Percentiles rank a stretch among this genome's conserved stretches.
Conservation (phyloP, 2,888 invertebrate genomes). For the Pristionchus maxplancki region DNA sequence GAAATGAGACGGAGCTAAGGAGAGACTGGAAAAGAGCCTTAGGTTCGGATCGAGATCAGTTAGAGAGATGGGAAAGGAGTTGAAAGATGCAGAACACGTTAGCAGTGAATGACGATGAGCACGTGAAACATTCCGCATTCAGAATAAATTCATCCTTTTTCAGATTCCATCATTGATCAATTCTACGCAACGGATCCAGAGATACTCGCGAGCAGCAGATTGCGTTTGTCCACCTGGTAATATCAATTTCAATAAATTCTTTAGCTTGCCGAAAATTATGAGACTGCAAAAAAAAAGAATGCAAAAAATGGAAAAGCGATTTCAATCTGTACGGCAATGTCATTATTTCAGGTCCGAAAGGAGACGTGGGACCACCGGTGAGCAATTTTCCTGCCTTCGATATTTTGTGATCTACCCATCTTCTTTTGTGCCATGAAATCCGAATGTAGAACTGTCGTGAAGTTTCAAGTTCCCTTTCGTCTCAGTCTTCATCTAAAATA, state of each 20-base stretch:
- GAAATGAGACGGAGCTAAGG: constrained; percentile 32
- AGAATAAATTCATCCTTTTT: neutral
- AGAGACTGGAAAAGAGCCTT: neutral
- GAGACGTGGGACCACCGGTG: constrained; percentile 70
- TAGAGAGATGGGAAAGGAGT: neutral
- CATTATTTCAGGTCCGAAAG: constrained; percentile 71
- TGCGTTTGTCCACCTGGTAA: constrained; percentile 36
- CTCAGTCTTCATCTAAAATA: neutral
- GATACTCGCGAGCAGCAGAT: constrained; percentile 21
- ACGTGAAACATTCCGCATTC: neutral
- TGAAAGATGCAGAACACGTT: neutral
- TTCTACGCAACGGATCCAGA: neutral
- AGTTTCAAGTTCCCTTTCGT: neutral
- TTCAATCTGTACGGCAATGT: too few relatives aligned
- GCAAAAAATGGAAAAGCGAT: too few relatives aligned
- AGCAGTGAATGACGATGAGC: neutral
- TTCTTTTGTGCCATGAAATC: neutral
- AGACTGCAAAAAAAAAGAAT: neutral
- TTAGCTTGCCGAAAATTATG: neutral
- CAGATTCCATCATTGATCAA: neutral
- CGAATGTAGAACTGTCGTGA: neutral
- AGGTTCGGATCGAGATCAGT: constrained; percentile 18
- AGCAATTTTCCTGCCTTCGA: constrained; percentile 53
- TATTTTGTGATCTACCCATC: neutral
- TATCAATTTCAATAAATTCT: too few relatives aligned